Base-by-base conservation (phyloP, 2,797 vertebrate genomes). In the Spondyliosoma cantharus region DNA sequence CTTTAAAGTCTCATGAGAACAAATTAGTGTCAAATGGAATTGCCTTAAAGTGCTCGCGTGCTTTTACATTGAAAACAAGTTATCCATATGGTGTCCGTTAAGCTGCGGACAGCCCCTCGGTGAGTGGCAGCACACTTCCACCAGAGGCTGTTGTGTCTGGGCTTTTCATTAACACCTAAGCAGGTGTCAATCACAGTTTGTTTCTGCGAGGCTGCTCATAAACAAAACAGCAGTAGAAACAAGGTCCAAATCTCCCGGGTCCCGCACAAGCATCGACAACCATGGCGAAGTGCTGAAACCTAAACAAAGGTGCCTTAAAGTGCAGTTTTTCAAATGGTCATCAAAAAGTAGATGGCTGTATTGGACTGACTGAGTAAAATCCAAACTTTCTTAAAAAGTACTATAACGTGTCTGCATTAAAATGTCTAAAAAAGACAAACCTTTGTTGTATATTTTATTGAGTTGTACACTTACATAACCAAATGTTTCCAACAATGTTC, bases 151-250 rank as follows among this genome's bases (percentile, higher is more conserved):
- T 65, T 80, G 82, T 84, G 83, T 84, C 74, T 68, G 65, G 81
- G 75, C 82, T 89, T 93, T 93, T 94, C 91, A 94, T 94, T 93
- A 93, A 90, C 93, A 92, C 93, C 90, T 92, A 67, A 74, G 66
- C 86, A 91, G 83, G 90, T 92, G 93, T 92, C 91, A 90, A 72
- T 91, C 87, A 87, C 90, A 83, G 83, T 82, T 87, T 87, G 65
- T 61, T 68, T 85, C 83, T 42, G 74, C 22, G 9, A 62, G 73
- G 74, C 63, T 71, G 42, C 85, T 91, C 83, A 92, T 92, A 91
- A 93, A 91, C 87, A 87, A 85, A 92, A 74, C 84, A 86, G 87
- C 79, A 76, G 66, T 57, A 63, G 76, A 66, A 81, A 85, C 71
- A 74, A 70, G 64, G 60, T 76, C 81, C 66, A 64, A 43, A 53